Evolutionary conservation across 1,140 invertebrate species (phyloP), one percentile per base, ranked within the genome.

Genomic region (Anastatus disparis): DNA sequence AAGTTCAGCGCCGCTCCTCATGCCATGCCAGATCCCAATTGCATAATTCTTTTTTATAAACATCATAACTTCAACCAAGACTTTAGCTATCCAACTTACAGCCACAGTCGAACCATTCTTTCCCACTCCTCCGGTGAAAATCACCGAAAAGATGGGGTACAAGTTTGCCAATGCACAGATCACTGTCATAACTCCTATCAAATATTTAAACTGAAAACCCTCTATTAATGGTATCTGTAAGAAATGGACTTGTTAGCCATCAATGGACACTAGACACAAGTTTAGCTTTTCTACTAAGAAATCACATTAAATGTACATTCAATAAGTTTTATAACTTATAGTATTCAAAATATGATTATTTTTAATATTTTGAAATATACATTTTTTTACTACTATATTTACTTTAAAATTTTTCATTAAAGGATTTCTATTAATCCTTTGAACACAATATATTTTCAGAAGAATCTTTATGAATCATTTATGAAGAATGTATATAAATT

Each of bases 21-120:
- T 84, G 83, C 82, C 84, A 85, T 85, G 84, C 84, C 77, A 78
- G 67, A 79, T 81, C 80, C 79, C 42, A 46, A 71, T 52, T 59
- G 61, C 24, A 76, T 67, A 71, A 55, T 67, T 15, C 69, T 72
- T 53, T 73, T 76, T 76, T 79, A 80, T 65, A 31, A 52, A 64
- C n/a, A 12, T 56, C 70, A 73, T 74, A 79, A 79, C 62, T 81
- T 75, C 78, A 81, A 81, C 75, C 62, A 77, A 77, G 74, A 67
- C 59, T 77, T 77, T 79, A 79, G 74, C 78, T 80, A 78, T 79
- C 75, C 72, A 81, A 91, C 93, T 94, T 93, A 94, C 92, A 87
- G 93, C 93, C 84, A 94, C 92, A 78, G 93, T 93, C 76, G 93
- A 94, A 86, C 97, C 97, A 88, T 99, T 99, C 89, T 97, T 98